These are phyloP conservation scores for Cephalopholis sonnerati DNA, from an alignment of 2,113 vertebrate species.

Conservation along the genomic window DNA sequence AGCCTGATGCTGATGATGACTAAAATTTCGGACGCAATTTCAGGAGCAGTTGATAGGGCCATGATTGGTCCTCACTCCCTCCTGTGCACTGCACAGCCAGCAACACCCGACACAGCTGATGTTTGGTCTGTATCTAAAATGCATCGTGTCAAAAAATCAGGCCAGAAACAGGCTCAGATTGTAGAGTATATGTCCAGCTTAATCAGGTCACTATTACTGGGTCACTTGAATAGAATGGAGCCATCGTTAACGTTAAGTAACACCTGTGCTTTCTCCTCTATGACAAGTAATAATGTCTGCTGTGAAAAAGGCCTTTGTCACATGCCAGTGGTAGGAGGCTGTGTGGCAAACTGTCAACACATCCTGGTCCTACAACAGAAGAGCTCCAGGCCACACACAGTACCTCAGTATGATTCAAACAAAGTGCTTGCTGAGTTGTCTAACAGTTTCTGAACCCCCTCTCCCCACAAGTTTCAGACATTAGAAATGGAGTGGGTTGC, in stretches of 20 bases:
- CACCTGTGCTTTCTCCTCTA: background rate
- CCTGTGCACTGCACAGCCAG: no score
- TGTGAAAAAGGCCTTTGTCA: background rate
- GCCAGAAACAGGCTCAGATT: no score
- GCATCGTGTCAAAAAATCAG: no score
- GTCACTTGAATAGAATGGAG: background rate
- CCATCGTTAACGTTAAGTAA: background rate
- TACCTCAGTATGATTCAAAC: background rate
- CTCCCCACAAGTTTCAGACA: background rate
- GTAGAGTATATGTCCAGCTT: accelerated
- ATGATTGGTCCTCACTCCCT: no score
- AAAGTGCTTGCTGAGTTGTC: background rate
- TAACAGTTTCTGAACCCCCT: background rate
- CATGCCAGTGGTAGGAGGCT: background rate
- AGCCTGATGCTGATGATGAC: no score
- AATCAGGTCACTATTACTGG: constrained; percentile 25
- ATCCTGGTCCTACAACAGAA: background rate
- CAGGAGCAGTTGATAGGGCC: no score
- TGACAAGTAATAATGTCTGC: background rate
- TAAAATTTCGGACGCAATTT: no score
- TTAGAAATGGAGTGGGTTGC: background rate
- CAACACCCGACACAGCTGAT: no score
- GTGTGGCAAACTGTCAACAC: background rate
- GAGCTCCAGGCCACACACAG: background rate
- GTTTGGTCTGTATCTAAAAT: no score